Percentiles rank a stretch among this genome's conserved stretches.
These are phyloP conservation scores for Margaritifera margaritifera DNA, from an alignment of 2,888 invertebrate genomes.

Conservation along the genomic window DNA sequence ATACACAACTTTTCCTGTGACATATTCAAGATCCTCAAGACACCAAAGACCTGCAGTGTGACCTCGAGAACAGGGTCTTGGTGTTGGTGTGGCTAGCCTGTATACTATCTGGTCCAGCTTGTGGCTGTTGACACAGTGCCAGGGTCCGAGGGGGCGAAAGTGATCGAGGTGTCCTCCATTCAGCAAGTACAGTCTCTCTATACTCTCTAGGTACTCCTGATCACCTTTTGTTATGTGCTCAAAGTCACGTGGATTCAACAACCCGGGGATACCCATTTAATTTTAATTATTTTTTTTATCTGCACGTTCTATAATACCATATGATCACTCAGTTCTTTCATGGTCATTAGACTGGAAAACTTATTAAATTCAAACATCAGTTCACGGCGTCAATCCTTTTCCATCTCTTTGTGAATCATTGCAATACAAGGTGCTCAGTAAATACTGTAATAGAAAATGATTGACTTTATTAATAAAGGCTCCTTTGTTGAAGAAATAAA, in stretches of 20 bases:
- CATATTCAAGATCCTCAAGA: slow-evolving; percentile 43
- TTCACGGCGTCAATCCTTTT: too few species aligned
- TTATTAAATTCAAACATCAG: too few species aligned
- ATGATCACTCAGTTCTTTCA: too few species aligned
- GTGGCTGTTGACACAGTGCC: slow-evolving; percentile 45
- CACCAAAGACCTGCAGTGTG: slow-evolving; percentile 46
- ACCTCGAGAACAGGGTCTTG: slow-evolving; percentile 42
- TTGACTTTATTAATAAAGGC: too few species aligned
- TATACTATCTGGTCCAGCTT: slow-evolving; percentile 38
- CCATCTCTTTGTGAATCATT: too few species aligned
- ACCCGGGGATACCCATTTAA: too few species aligned
- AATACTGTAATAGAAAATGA: too few species aligned
- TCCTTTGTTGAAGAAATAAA: too few species aligned
- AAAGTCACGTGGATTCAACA: slow-evolving; percentile 35
- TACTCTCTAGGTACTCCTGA: slow-evolving; percentile 33
- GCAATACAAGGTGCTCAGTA: too few species aligned
- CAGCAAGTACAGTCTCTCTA: slow-evolving; percentile 30
- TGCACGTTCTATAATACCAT: too few species aligned
- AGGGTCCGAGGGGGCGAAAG: slow-evolving; percentile 48
- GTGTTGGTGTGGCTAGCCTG: slow-evolving; percentile 39
- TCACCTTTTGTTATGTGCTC: slow-evolving; percentile 42
- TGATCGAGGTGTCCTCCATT: slow-evolving; percentile 47
- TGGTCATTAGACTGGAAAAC: too few species aligned
- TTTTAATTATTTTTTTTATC: too few species aligned
- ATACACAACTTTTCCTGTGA: slow-evolving; percentile 21